Percentiles rank a stretch among this genome's conserved stretches.
Evolutionary conservation across 2,113 vertebrate species (phyloP).

Genomic region (Circaetus cinerascens): DNA sequence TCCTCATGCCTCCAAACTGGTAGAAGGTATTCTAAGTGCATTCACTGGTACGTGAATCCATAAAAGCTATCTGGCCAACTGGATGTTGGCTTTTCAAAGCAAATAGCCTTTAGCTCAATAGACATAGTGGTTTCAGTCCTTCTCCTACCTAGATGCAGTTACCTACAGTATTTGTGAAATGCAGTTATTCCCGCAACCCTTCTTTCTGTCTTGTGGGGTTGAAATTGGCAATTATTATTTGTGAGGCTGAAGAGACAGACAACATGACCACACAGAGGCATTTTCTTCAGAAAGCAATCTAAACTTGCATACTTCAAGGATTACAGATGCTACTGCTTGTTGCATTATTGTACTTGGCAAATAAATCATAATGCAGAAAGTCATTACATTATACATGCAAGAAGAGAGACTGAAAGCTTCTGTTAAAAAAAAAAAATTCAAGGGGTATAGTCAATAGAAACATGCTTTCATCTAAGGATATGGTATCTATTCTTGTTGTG

Average conservation of each 20-base stretch:
- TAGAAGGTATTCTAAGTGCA: fast-evolving
- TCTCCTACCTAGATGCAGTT: neutral
- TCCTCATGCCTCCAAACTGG: neutral
- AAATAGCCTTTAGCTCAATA: neutral
- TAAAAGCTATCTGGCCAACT: neutral
- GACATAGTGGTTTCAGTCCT: neutral
- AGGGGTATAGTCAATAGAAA: neutral
- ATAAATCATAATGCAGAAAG: neutral
- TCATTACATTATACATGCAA: neutral
- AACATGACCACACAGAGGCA: neutral
- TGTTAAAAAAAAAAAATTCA: neutral
- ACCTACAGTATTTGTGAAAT: neutral
- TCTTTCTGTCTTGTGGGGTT: neutral
- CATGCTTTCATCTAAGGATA: neutral
- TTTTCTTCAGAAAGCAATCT: neutral
- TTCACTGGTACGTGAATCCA: fast-evolving
- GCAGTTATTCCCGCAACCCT: neutral
- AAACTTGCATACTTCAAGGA: neutral
- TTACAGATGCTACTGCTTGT: neutral
- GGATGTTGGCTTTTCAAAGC: neutral
- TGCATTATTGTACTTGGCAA: neutral
- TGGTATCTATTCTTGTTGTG: neutral
- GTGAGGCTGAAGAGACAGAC: neutral
- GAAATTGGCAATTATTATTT: neutral
- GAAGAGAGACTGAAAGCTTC: neutral